Conservation (phyloP, 2,888 invertebrate genomes). For the Sinelater perroti region DNA sequence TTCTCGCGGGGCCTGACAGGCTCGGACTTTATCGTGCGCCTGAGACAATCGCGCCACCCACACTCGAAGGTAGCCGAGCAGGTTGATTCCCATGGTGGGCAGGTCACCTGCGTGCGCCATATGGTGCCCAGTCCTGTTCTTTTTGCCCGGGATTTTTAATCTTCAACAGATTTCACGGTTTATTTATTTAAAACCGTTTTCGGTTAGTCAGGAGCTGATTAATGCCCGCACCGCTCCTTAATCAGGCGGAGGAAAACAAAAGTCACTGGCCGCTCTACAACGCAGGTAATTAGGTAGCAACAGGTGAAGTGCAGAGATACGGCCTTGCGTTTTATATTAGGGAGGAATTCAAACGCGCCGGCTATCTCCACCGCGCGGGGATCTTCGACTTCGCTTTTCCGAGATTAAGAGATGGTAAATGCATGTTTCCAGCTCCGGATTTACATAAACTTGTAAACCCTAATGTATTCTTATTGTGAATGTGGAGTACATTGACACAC, state of each 20-base stretch:
- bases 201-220: constrained; percentile 31
- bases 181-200: constrained; percentile 44
- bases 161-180: constrained; percentile 43
- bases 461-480: constrained; percentile 38
- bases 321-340: constrained; percentile 29
- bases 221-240: constrained; percentile 29
- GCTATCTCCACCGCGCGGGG: too few relatives aligned
- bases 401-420: constrained; percentile 29
- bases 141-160: constrained; percentile 43
- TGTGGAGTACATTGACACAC: constrained; percentile 39
- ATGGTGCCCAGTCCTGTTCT: constrained; percentile 43
- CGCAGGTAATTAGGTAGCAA: constrained; percentile 40
- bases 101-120: constrained; percentile 44
- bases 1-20: constrained; percentile 27
- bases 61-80: constrained; percentile 36
- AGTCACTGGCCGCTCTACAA: constrained; percentile 41
- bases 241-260: constrained; percentile 39
- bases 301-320: constrained; percentile 39
- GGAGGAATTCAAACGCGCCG: constrained; percentile 20
- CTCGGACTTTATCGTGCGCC: constrained; percentile 29
- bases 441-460: constrained; percentile 37
- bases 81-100: constrained; percentile 28
- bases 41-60: constrained; percentile 35
- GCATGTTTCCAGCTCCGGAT: constrained; percentile 21
- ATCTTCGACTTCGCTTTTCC: constrained; percentile 2